Percentiles rank a stretch among this genome's conserved stretches.
Conservation (phyloP, 2,888 invertebrate species). For the Spodoptera exigua region DNA sequence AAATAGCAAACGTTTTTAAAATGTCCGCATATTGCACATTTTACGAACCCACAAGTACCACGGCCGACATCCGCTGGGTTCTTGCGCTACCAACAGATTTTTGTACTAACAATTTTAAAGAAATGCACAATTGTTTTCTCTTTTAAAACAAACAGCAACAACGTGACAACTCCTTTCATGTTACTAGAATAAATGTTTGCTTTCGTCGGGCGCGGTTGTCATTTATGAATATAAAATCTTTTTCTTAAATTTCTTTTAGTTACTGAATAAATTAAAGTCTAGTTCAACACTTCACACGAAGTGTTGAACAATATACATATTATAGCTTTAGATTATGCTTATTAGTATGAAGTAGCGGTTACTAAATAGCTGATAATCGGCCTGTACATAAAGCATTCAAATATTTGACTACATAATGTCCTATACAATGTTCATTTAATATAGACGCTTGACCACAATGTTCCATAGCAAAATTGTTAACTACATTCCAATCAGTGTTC, state of each 20-base stretch:
- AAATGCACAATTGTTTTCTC: conserved; percentile 31
- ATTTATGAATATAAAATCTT: conserved; percentile 5
- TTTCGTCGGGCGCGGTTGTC: neutral
- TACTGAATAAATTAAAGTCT: too few species aligned
- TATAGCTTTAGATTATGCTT: too few species aligned
- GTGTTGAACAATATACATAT: too few species aligned
- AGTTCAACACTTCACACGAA: too few species aligned
- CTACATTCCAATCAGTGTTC: conserved; percentile 3
- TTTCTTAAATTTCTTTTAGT: neutral
- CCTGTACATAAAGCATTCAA: neutral
- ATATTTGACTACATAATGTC: conserved; percentile 10
- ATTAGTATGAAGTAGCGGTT: too few species aligned
- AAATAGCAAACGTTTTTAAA: conserved; percentile 24
- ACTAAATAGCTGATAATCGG: too few species aligned
- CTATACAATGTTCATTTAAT: conserved; percentile 16
- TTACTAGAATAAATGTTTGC: conserved; percentile 13
- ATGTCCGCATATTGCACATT: conserved; percentile 18
- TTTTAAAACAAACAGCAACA: conserved; percentile 13
- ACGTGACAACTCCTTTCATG: conserved; percentile 20
- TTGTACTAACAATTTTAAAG: conserved; percentile 24
- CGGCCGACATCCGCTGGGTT: conserved; percentile 14
- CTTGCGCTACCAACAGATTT: conserved; percentile 15
- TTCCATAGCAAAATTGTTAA: conserved; percentile 6
- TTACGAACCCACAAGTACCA: conserved; percentile 16
- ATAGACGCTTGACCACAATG: conserved; percentile 1